Conservation (phyloP, 2,888 invertebrate species). For the Iselma pallidipennis region DNA sequence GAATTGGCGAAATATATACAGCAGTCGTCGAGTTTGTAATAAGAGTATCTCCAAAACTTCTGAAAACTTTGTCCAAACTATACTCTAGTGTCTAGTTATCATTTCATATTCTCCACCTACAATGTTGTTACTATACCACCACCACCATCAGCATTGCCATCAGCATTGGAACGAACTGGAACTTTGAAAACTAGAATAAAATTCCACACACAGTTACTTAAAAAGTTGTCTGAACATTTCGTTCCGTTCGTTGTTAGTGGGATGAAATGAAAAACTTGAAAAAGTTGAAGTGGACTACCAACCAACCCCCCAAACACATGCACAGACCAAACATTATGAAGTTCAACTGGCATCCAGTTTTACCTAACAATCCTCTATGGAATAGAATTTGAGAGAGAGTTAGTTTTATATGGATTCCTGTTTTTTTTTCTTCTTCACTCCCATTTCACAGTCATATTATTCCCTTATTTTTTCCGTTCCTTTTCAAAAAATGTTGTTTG, state of each 20-base stretch:
- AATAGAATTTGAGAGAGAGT: slow-evolving; percentile 19
- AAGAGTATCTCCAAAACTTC: neutral
- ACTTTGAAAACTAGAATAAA: slow-evolving; percentile 12
- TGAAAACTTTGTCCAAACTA: slow-evolving; percentile 1
- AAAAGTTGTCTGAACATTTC: slow-evolving; percentile 11
- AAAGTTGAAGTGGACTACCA: slow-evolving; percentile 18
- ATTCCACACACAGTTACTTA: slow-evolving; percentile 16
- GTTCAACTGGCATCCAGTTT: slow-evolving; percentile 13
- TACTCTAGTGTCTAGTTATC: slow-evolving; percentile 16
- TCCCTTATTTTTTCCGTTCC: neutral
- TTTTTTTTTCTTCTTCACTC: neutral
- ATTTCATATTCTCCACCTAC: slow-evolving; percentile 15
- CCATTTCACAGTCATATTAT: neutral
- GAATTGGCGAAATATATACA: neutral
- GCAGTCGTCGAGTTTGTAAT: slow-evolving; percentile 2
- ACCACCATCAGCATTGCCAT: no score
- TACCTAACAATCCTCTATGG: slow-evolving; percentile 22
- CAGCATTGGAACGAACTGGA: neutral
- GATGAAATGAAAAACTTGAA: slow-evolving; percentile 21
- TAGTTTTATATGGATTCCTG: no score
- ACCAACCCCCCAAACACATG: neutral
- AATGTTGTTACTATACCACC: neutral
- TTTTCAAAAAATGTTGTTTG: no score
- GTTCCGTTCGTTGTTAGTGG: neutral
- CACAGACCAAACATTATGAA: slow-evolving; percentile 13